Conservation (phyloP, 2,888 invertebrate species). For the Cremastobaeus sp. region DNA sequence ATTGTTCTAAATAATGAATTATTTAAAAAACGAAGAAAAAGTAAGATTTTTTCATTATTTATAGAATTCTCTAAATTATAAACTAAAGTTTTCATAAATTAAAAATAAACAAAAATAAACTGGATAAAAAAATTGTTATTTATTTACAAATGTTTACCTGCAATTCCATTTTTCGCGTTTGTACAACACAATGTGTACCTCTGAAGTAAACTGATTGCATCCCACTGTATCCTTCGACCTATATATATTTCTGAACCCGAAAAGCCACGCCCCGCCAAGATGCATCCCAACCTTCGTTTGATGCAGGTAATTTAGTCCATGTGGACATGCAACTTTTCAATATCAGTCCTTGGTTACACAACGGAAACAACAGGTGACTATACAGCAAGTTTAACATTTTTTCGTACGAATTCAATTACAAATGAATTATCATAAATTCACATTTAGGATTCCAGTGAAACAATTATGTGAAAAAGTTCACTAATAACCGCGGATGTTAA, state of each 20-base stretch:
- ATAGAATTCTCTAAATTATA: too few species aligned
- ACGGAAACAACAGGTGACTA: slow-evolving; percentile 47
- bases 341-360: slow-evolving; percentile 57
- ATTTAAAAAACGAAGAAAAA: too few species aligned
- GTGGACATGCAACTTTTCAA: slow-evolving; percentile 58
- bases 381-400: too few species aligned
- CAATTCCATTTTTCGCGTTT: slow-evolving; percentile 39
- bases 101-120: too few species aligned
- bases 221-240: slow-evolving; percentile 49
- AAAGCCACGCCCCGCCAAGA: slow-evolving; percentile 55
- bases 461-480: too few species aligned
- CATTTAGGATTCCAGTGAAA: too few species aligned
- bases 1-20: too few species aligned
- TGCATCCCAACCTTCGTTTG: slow-evolving; percentile 52
- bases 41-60: too few species aligned
- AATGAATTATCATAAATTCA: too few species aligned
- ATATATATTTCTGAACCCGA: slow-evolving; percentile 50
- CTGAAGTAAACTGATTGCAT: slow-evolving; percentile 53
- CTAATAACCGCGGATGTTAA: too few species aligned
- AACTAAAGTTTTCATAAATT: too few species aligned
- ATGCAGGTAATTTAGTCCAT: slow-evolving; percentile 50
- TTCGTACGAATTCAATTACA: too few species aligned
- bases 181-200: slow-evolving; percentile 38
- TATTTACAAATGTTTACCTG: slow-evolving; percentile 32
- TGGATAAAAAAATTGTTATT: background rate